A percentile compares a stretch with the other conserved stretches of the same genome.
phyloP scores from a whole-genome alignment of 2,113 vertebrate genomes.

The Nibea coibor region DNA sequence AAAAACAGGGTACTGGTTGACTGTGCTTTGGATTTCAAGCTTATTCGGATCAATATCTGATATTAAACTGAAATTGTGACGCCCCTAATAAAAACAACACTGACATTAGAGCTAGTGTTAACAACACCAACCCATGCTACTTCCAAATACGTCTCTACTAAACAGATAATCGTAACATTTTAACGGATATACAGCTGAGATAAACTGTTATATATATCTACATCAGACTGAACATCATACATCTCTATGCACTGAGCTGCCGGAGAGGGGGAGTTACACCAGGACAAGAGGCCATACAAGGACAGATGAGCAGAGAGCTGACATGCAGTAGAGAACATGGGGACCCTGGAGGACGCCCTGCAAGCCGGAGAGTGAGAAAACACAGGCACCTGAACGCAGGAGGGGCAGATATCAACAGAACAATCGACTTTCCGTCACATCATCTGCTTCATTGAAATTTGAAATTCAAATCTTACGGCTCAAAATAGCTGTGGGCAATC shows the following conservation, averaged over 20 bases:
- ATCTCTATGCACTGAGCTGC: not conserved
- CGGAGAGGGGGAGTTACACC: not conserved
- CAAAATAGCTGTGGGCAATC: not conserved
- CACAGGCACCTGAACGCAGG: not conserved
- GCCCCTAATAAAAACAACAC: not conserved
- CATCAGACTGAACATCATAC: not conserved
- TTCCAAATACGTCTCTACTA: not conserved
- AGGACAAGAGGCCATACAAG: conserved; percentile 3
- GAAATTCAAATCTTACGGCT: conserved; percentile 28
- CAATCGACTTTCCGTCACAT: conserved; percentile 16
- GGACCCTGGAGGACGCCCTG: not conserved
- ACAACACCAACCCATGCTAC: not conserved
- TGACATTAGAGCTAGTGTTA: not conserved
- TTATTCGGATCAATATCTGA: too few relatives aligned
- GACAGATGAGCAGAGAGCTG: not conserved
- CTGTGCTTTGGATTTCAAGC: too few relatives aligned
- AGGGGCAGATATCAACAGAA: not conserved
- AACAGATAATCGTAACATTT: not conserved
- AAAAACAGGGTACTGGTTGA: too few relatives aligned
- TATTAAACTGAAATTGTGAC: too few relatives aligned
- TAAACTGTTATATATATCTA: not conserved
- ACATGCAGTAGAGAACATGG: not conserved
- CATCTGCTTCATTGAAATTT: not conserved
- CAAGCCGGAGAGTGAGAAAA: not conserved
- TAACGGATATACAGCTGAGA: not conserved